A percentile compares a stretch with the other conserved stretches of the same genome.
phyloP scores from a whole-genome alignment of 2,888 invertebrate species.

The Drosophila nr. fundita region DNA sequence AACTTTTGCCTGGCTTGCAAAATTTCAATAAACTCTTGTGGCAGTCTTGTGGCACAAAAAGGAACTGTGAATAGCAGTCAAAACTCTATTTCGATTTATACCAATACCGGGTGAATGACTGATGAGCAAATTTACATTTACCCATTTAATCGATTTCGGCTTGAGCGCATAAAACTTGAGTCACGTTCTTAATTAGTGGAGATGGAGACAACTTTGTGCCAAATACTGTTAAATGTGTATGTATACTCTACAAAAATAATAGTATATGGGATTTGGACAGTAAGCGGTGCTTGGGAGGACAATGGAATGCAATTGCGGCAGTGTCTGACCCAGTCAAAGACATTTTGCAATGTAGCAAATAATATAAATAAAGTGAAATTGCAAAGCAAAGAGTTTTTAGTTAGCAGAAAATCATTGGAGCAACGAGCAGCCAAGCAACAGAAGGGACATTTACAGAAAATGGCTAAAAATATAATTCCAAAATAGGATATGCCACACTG shows the following conservation, averaged over 20 bases:
- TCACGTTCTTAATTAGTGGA: conserved; percentile 51
- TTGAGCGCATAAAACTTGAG: conserved; percentile 12
- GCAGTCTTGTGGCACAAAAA: conserved; percentile 17
- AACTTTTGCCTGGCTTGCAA: conserved; percentile 69
- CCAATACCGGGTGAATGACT: conserved; percentile 24
- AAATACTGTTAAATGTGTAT: conserved; percentile 25
- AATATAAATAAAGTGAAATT: conserved; percentile 80
- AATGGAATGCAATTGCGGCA: conserved; percentile 59
- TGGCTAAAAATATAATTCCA: conserved; percentile 77
- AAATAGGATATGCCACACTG: conserved; percentile 65
- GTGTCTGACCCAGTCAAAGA: conserved; percentile 52
- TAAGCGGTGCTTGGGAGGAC: conserved; percentile 16
- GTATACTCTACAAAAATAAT: conserved; percentile 20
- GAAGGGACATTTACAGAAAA: conserved; percentile 66
- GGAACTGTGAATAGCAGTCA: conserved; percentile 11
- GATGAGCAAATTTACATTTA: conserved; percentile 29
- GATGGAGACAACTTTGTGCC: conserved; percentile 6
- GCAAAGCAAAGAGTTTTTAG: conserved; percentile 77
- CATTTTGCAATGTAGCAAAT: conserved; percentile 69
- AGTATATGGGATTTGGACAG: conserved; percentile 8
- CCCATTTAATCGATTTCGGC: conserved; percentile 11
- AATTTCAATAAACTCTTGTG: conserved; percentile 68
- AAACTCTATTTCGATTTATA: not conserved
- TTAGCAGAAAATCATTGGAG: conserved; percentile 68
- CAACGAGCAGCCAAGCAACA: conserved; percentile 46